phyloP scores from a whole-genome alignment of 2,888 invertebrate genomes.

The Meandrusa payeni region DNA sequence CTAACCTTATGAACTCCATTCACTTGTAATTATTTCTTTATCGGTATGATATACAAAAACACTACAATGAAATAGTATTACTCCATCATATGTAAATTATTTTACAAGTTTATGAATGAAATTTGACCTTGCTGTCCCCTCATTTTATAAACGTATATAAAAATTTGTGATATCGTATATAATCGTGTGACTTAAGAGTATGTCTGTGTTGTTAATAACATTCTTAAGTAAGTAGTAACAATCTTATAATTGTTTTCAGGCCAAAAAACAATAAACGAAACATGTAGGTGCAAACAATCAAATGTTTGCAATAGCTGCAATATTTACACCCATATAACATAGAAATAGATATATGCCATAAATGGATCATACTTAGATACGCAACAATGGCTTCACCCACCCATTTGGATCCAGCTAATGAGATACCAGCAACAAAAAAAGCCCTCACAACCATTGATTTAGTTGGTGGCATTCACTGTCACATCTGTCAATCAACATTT shows the following conservation, averaged over 20 bases:
- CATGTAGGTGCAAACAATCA: constrained; percentile 61
- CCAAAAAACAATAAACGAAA: constrained; percentile 42
- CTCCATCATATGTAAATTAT: constrained; percentile 14
- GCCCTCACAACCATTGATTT: constrained; percentile 62
- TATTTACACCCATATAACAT: constrained; percentile 49
- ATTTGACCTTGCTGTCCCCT: constrained; percentile 24
- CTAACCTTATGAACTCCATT: constrained; percentile 19
- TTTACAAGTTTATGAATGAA: constrained; percentile 22
- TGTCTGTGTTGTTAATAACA: too few species aligned
- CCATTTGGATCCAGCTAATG: constrained; percentile 25
- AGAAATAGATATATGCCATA: constrained; percentile 47
- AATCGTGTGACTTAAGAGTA: not conserved
- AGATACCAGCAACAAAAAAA: constrained; percentile 35
- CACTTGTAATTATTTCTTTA: constrained; percentile 17
- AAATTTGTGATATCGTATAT: not conserved
- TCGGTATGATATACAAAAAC: constrained; percentile 16
- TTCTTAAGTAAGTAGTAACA: too few species aligned
- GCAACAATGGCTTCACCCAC: constrained; percentile 49
- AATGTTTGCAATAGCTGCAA: constrained; percentile 59
- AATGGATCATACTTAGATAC: constrained; percentile 64
- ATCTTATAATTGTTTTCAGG: constrained; percentile 44
- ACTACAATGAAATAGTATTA: constrained; percentile 13
- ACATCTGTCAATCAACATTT: constrained; percentile 74
- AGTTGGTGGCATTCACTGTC: constrained; percentile 79
- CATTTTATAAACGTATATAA: not conserved